These are phyloP conservation scores for Prietella phreatophila DNA, from an alignment of 2,113 vertebrate genomes.

Conservation along the genomic window DNA sequence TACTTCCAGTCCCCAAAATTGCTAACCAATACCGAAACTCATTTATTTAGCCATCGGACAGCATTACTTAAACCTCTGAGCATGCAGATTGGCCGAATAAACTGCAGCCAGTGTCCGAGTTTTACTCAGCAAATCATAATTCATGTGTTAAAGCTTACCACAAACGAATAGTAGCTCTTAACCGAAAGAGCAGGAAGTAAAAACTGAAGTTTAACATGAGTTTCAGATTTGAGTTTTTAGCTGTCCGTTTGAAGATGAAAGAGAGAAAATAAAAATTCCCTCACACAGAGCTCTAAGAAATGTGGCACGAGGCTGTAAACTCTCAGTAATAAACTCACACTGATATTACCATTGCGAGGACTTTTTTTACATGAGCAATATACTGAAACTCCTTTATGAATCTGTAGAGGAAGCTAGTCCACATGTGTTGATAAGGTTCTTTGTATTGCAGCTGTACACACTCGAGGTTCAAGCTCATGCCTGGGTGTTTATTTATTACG, in stretches of 20 bases:
- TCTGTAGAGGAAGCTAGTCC: neutral
- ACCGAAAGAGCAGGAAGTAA: neutral
- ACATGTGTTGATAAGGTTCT: neutral
- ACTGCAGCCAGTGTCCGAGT: neutral
- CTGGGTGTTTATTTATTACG: neutral
- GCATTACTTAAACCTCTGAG: neutral
- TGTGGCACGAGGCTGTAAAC: neutral
- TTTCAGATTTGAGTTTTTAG: neutral
- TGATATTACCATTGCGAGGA: neutral
- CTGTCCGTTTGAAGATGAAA: neutral
- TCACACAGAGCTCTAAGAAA: neutral
- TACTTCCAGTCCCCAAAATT: neutral
- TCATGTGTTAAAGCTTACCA: neutral
- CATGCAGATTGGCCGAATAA: neutral
- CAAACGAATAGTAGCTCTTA: neutral
- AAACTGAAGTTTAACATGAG: neutral
- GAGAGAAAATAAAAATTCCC: neutral
- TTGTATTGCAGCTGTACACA: neutral
- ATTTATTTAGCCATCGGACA: neutral
- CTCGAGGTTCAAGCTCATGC: neutral
- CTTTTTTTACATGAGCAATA: neutral
- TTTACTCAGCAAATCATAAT: neutral
- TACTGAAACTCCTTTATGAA: neutral
- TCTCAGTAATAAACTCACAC: neutral
- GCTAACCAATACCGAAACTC: neutral